Base-by-base conservation (phyloP, 2,888 invertebrate genomes). In the Lochmaea capreae region DNA sequence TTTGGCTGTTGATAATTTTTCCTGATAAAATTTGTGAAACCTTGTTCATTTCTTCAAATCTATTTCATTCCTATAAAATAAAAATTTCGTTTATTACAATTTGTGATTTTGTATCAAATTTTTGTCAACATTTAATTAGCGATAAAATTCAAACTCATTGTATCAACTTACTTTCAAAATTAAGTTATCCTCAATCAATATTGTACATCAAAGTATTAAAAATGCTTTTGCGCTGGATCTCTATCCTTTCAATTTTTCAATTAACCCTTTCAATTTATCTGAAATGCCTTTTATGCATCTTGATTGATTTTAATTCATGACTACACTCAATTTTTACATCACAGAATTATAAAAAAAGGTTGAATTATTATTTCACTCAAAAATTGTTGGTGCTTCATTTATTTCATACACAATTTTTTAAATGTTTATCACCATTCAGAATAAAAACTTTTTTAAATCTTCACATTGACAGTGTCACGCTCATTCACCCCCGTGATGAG, bases 211-310 rank as follows among this genome's bases (percentile, higher is more conserved):
- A 74, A 74, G 74, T 77, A 71, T 74, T 74, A 68, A 70, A 76
- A 78, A 79, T 77, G 77, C 76, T 77, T 77, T 74, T 75, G 69
- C 68, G 75, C 73, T 77, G 78, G 78, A 78, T 77, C 76, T 78
- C 62, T 63, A 63, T 63, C 62, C 62, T 63, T 18, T 63, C 42
- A 69, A 26, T 69, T 69, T 62, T 62, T 63, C 69, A 69, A 69
- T 69, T 69, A 69, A 69, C 69, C 62, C 59, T 69, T 49, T 22
- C 26, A 52, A 52, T 52, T n/a, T 14, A 33, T 65, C 33, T 16
- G 39, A 39, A 62, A 42, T 18, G 22, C 16, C 43, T 16, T 63
- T 63, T 39, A 63, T 43, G 62, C 42, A 43, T 63, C 33, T 39
- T 33, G 61, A 61, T 61, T 61, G 61, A 33, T 39, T 61, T n/a